These are phyloP conservation scores for Aleiodes leptofemur DNA, from an alignment of 2,888 invertebrate genomes.

Conservation along the genomic window DNA sequence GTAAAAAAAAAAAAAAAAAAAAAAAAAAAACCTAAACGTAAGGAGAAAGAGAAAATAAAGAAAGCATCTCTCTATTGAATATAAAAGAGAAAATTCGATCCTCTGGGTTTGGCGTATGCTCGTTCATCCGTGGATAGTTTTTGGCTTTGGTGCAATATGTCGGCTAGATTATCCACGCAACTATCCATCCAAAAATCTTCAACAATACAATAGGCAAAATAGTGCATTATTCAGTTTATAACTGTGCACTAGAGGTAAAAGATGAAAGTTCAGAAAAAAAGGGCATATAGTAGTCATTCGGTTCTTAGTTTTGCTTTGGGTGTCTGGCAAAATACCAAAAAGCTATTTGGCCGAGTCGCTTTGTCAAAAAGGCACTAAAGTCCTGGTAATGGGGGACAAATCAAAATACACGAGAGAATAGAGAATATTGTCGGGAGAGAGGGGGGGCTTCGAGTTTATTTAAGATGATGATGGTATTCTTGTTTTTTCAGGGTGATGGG, in stretches of 20 bases:
- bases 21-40: slow-evolving; percentile 44
- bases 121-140: slow-evolving; percentile 62
- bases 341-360: slow-evolving; percentile 66
- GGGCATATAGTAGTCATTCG: not conserved
- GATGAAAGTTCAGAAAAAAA: not conserved
- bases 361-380: slow-evolving; percentile 75
- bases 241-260: slow-evolving; percentile 25
- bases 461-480: not conserved
- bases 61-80: slow-evolving; percentile 23
- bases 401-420: slow-evolving; percentile 69
- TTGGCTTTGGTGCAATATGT: slow-evolving; percentile 72
- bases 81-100: slow-evolving; percentile 36
- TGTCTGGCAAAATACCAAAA: slow-evolving; percentile 33
- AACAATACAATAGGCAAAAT: slow-evolving; percentile 52
- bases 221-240: slow-evolving; percentile 37
- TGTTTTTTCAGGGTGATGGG: slow-evolving; percentile 19
- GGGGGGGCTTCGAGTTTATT: not conserved
- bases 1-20: slow-evolving; percentile 47
- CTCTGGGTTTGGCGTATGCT: slow-evolving; percentile 59
- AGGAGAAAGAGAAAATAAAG: slow-evolving; percentile 39
- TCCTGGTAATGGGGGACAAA: slow-evolving; percentile 68
- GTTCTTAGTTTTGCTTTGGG: not conserved
- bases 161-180: slow-evolving; percentile 72
- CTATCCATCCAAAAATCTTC: slow-evolving; percentile 62
- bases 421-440: not conserved